Conservation (phyloP, 2,113 vertebrate species). For the Hippoglossus stenolepis region DNA sequence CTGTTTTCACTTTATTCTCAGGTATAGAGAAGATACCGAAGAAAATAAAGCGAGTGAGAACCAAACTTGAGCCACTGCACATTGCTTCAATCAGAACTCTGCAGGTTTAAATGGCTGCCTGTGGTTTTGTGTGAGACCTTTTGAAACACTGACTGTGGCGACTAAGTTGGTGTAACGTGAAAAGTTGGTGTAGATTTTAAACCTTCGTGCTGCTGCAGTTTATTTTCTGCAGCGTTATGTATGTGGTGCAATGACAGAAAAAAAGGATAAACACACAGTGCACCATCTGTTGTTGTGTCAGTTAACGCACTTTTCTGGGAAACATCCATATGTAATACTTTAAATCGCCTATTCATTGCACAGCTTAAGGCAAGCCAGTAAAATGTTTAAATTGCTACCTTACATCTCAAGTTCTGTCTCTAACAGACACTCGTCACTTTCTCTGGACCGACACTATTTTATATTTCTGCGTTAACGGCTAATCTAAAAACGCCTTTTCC, state of each 20-base stretch:
- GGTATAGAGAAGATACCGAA: too few species aligned
- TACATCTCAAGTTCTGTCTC: background rate
- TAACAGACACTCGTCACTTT: background rate
- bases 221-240: background rate
- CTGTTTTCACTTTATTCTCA: too few species aligned
- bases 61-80: too few species aligned
- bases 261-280: background rate
- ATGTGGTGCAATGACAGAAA: background rate
- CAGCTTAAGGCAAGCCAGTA: background rate
- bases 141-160: too few species aligned
- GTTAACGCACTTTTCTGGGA: background rate
- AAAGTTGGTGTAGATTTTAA: background rate
- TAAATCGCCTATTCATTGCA: background rate
- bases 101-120: too few species aligned
- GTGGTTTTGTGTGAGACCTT: too few species aligned
- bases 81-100: too few species aligned
- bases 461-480: background rate
- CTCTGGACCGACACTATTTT: background rate
- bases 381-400: background rate
- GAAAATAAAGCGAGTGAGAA: too few species aligned
- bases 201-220: background rate
- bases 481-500: background rate
- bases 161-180: background rate
- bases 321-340: constrained; percentile 13
- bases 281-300: constrained; percentile 26